These are phyloP conservation scores for Idaea straminata DNA, from an alignment of 2,888 invertebrate genomes.

Conservation along the genomic window DNA sequence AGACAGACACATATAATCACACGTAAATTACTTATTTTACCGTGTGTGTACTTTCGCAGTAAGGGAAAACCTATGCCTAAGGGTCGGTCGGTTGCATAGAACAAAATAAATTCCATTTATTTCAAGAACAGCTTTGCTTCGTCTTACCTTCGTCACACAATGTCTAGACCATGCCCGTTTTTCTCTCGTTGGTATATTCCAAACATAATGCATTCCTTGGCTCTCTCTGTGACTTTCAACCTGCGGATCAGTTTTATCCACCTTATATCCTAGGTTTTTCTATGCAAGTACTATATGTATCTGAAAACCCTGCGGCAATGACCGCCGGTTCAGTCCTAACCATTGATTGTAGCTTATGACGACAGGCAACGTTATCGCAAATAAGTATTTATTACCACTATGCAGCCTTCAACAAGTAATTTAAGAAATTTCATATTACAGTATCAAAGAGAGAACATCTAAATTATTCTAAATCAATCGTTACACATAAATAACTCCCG, in stretches of 20 bases:
- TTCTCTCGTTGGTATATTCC: too few species aligned
- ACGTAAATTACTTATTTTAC: too few species aligned
- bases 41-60: too few species aligned
- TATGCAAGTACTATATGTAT: neutral
- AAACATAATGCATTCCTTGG: too few species aligned
- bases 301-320: conserved; percentile 59
- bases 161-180: too few species aligned
- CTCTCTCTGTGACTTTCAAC: too few species aligned
- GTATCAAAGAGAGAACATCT: neutral
- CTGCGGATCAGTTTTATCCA: neutral
- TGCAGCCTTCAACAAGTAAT: conserved; percentile 48
- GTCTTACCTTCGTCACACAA: too few species aligned
- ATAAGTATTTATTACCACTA: conserved; percentile 74
- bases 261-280: neutral
- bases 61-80: too few species aligned
- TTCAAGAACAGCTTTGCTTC: too few species aligned
- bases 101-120: too few species aligned
- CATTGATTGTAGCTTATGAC: conserved; percentile 77
- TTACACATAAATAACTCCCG: neutral
- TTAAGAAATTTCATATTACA: conserved; percentile 13
- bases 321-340: conserved; percentile 52
- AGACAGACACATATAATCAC: too few species aligned
- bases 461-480: neutral
- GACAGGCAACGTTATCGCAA: conserved; percentile 71
- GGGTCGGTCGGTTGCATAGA: too few species aligned